phyloP scores from a whole-genome alignment of 2,888 invertebrate genomes.

The Pyrrhia umbra region DNA sequence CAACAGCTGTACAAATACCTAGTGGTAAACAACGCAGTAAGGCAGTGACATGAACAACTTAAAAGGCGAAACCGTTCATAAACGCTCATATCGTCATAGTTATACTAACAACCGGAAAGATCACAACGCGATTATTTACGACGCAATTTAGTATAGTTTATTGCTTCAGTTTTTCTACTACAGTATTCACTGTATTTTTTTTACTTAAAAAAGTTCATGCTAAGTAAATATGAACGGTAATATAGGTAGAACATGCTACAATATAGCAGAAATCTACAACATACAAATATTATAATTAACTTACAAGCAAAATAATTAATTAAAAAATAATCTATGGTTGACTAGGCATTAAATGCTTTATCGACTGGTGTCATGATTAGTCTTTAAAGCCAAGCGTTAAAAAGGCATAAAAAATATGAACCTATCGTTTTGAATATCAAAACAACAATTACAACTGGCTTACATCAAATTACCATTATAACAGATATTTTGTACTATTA shows the following conservation, averaged over 20 bases:
- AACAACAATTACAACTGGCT: constrained; percentile 71
- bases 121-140: constrained; percentile 38
- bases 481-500: constrained; percentile 68
- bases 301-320: constrained; percentile 59
- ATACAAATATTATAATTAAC: constrained; percentile 36
- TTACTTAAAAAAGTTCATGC: constrained; percentile 47
- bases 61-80: constrained; percentile 17
- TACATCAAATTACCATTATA: constrained; percentile 64
- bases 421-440: constrained; percentile 62
- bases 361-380: constrained; percentile 69
- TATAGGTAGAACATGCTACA: constrained; percentile 65
- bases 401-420: constrained; percentile 72
- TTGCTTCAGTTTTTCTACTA: constrained; percentile 26
- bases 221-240: constrained; percentile 52
- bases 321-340: constrained; percentile 52
- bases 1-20: constrained; percentile 46
- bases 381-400: constrained; percentile 75
- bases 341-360: constrained; percentile 64
- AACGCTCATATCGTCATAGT: constrained; percentile 17
- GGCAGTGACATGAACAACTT: constrained; percentile 52
- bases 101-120: constrained; percentile 36
- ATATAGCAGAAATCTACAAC: constrained; percentile 51
- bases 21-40: constrained; percentile 47
- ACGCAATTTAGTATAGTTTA: constrained; percentile 27
- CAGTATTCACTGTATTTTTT: constrained; percentile 13